Percentiles rank a stretch among this genome's conserved stretches.
phyloP scores from a whole-genome alignment of 2,797 vertebrate genomes.

The Hipposideros larvatus region DNA sequence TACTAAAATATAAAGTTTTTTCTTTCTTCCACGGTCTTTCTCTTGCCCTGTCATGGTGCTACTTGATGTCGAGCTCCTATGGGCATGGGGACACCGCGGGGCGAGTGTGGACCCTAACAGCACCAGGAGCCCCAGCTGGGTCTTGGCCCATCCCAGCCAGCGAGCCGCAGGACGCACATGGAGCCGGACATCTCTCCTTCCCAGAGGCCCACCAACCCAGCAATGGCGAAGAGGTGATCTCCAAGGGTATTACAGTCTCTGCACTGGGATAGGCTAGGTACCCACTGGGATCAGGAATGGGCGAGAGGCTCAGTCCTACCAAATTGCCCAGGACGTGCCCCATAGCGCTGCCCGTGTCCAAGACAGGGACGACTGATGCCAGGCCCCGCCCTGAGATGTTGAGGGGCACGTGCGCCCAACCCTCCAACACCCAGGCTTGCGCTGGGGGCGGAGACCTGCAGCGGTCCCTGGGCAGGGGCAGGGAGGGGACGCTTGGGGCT shows the following conservation, averaged over 20 bases:
- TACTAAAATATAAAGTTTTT: neutral
- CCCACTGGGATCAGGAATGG: no score
- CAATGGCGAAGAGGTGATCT: neutral
- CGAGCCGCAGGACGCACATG: no score
- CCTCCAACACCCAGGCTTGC: neutral
- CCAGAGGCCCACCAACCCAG: neutral
- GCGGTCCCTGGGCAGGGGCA: no score
- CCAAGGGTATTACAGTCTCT: neutral
- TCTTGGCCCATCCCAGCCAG: fast-evolving
- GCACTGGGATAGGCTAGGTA: fast-evolving
- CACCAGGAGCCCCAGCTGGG: no score
- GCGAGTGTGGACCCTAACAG: neutral
- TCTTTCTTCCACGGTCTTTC: neutral
- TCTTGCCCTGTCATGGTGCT: neutral
- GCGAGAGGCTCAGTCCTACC: neutral
- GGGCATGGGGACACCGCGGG: no score
- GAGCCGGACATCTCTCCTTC: neutral
- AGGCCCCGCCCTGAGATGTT: neutral
- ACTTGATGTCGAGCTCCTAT: fast-evolving
- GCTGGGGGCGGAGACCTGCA: neutral
- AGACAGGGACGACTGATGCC: neutral
- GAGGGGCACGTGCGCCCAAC: neutral
- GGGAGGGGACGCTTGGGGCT: no score
- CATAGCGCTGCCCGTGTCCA: neutral
- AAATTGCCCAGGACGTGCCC: neutral